Base-by-base conservation (phyloP, 2,113 vertebrate genomes). In the Lucifuga dentata region DNA sequence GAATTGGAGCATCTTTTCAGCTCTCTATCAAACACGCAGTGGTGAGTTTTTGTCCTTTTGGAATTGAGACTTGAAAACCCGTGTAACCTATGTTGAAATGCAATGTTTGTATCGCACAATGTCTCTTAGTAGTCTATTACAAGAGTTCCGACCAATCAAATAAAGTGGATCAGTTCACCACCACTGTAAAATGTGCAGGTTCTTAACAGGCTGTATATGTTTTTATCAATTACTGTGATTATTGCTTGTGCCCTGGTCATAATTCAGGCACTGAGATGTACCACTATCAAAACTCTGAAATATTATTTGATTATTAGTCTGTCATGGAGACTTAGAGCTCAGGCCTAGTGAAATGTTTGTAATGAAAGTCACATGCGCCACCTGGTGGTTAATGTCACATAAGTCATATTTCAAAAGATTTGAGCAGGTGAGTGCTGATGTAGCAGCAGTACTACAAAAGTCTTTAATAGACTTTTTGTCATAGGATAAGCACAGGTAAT, bases 101-200 rank as follows among this genome's bases (percentile, higher is more conserved):
- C 84, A 91, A 92, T 92, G 85, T 93, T 93, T 88, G 90, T 92
- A 91, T 93, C 89, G 87, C 91, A 92, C 93, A 93, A 87, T 86
- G 90, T 93, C 90, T 94, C 92, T 93, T 92, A 93, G 88, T 93
- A 93, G 93, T 92, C 91, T 90, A 92, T 93, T 91, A 93, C 84
- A 91, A 93, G 88, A 92, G 90, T 95, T 94, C 92, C 95, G 93
- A 94, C 91, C 91, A 93, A 93, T 94, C 91, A 93, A 91, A 94
- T 95, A 95, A 95, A 96, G 92, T 93, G 93, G 89, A 94, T 93
- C 88, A 89, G 91, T 91, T 92, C 89, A 94, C 91, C 90, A 91
- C 84, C 74, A 85, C 83, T 82, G 76, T 83, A 83, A 82, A 44
- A 50, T 29, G 56, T 73, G 40, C 29, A 19, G 33, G 26, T 74